Evolutionary conservation across 2,113 vertebrate species (phyloP).

Genomic region (Speoplatyrhinus poulsoni): DNA sequence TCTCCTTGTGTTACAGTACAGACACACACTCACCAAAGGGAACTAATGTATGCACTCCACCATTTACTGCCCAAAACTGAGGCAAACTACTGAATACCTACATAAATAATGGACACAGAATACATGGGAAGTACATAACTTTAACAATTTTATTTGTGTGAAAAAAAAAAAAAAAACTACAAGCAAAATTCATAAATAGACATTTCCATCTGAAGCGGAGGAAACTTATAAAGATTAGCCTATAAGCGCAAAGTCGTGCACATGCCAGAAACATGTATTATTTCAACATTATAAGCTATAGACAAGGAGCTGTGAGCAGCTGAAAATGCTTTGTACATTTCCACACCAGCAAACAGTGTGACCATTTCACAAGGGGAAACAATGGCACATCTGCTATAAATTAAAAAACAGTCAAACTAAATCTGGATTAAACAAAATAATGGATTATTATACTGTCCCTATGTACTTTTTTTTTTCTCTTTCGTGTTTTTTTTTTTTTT

Average conservation of each 20-base stretch:
- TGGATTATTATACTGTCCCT: conserved; percentile 76
- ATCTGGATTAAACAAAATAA: conserved; percentile 67
- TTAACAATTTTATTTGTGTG: conserved; percentile 99
- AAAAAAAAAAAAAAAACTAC: conserved; percentile 87
- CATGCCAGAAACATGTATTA: conserved; percentile 99
- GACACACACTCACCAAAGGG: conserved; percentile 25
- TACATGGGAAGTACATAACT: conserved; percentile 77
- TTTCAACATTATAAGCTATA: conserved; percentile 96
- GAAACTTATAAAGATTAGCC: conserved; percentile 91
- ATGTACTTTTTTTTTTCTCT: conserved; percentile 75
- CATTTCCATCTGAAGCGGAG: conserved; percentile 99
- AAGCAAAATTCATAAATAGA: conserved; percentile 99
- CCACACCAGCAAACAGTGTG: conserved; percentile 93
- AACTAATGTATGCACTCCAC: conserved; percentile 11
- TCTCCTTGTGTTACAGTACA: conserved; percentile 42
- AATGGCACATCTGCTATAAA: conserved; percentile 92
- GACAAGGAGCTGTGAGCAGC: conserved; percentile 95
- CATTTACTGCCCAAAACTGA: not conserved
- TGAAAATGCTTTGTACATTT: conserved; percentile 93
- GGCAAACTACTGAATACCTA: not conserved
- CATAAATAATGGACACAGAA: conserved; percentile 36
- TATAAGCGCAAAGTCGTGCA: conserved; percentile 99
- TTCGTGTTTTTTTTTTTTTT: conserved; percentile 10
- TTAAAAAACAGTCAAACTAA: conserved; percentile 60
- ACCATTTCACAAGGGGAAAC: conserved; percentile 97